Percentiles rank a stretch among this genome's conserved stretches.
Conservation (phyloP, 2,888 invertebrate species). For the Drosophila formosana region DNA sequence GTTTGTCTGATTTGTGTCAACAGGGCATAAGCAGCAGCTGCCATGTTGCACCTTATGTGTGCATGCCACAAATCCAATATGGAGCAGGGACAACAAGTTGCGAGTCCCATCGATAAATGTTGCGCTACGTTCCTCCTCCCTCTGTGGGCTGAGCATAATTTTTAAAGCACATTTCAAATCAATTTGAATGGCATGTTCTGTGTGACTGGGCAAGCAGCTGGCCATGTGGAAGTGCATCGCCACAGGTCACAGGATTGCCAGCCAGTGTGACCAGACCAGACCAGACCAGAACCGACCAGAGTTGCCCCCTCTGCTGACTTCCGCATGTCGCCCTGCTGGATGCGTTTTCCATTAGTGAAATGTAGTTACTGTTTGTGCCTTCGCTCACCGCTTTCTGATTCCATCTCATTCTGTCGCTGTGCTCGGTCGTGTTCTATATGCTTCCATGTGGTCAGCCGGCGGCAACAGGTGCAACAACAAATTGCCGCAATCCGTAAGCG, state of each 20-base stretch:
- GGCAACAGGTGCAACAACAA: slow-evolving; percentile 3
- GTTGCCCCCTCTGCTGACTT: neutral
- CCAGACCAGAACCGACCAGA: neutral
- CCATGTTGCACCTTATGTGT: slow-evolving; percentile 1
- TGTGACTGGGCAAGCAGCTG: slow-evolving; percentile 50
- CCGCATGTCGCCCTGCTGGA: neutral
- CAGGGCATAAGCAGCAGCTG: slow-evolving; percentile 10
- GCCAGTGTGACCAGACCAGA: neutral
- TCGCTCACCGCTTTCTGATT: slow-evolving; percentile 31
- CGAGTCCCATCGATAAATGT: slow-evolving; percentile 1
- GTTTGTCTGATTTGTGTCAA: slow-evolving; percentile 43
- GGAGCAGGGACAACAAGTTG: neutral
- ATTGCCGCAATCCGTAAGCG: slow-evolving; percentile 8
- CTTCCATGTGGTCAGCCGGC: neutral
- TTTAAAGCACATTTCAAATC: slow-evolving; percentile 61
- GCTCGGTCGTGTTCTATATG: neutral
- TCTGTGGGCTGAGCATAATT: slow-evolving; percentile 37
- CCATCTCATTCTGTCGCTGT: slow-evolving; percentile 13
- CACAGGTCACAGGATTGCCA: slow-evolving; percentile 2
- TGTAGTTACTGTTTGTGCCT: slow-evolving; percentile 21
- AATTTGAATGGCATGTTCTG: slow-evolving; percentile 53
- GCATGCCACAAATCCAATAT: slow-evolving; percentile 11
- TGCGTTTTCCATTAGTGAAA: slow-evolving; percentile 42
- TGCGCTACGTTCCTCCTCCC: neutral
- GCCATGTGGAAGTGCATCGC: slow-evolving; percentile 45